A percentile compares a stretch with the other conserved stretches of the same genome.
Conservation (phyloP, 2,113 vertebrate species). For the Cebus imitator region DNA sequence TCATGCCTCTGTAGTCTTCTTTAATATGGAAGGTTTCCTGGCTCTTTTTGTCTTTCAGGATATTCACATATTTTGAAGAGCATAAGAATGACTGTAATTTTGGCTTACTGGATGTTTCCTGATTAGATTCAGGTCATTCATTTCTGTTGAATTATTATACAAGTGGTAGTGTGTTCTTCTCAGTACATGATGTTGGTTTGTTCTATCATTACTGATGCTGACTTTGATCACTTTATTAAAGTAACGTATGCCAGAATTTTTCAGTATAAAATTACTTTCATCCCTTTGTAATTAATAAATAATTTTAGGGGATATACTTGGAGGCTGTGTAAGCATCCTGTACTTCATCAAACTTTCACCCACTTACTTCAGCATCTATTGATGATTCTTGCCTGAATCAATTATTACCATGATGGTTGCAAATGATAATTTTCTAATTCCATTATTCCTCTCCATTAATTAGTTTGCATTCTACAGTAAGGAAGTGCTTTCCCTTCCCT, state of each 20-base stretch:
- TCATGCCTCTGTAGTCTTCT: background rate
- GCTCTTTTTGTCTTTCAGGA: background rate
- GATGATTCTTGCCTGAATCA: background rate
- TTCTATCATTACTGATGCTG: background rate
- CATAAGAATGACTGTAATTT: background rate
- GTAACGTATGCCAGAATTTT: background rate
- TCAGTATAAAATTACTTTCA: background rate
- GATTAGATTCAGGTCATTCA: background rate
- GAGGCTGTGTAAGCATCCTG: background rate
- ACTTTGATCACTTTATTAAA: background rate
- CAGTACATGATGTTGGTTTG: background rate
- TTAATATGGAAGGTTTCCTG: background rate
- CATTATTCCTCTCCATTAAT: background rate
- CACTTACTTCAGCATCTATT: background rate
- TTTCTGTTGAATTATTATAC: background rate
- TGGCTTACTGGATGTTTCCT: background rate
- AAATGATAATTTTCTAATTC: constrained; percentile 24
- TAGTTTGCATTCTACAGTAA: background rate
- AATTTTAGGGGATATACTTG: background rate
- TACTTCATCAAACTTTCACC: background rate
- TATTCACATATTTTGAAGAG: background rate
- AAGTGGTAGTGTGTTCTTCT: background rate
- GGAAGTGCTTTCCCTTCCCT: background rate
- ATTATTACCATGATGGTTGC: background rate
- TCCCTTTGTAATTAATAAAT: background rate